A percentile compares a stretch with the other conserved stretches of the same genome.
Conservation (phyloP, 2,113 vertebrate genomes). For the Panthera leo region DNA sequence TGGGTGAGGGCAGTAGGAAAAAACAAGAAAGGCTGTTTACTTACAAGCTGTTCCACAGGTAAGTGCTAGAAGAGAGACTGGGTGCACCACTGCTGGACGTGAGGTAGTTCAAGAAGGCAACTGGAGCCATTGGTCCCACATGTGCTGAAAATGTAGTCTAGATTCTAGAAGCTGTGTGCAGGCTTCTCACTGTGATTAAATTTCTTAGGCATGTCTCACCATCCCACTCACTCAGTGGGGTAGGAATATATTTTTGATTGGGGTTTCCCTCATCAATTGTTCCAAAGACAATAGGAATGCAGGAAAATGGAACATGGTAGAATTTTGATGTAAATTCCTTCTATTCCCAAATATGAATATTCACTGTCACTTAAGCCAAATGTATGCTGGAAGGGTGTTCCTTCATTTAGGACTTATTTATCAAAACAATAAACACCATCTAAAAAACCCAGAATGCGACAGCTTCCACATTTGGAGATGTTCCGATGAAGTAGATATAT, state of each 20-base stretch:
- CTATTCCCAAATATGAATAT: neutral
- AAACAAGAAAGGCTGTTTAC: neutral
- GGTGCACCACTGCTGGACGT: neutral
- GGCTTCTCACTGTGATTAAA: neutral
- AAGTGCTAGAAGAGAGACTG: neutral
- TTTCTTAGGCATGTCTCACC: neutral
- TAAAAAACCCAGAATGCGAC: neutral
- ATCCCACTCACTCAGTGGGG: neutral
- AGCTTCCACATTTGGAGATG: neutral
- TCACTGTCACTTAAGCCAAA: neutral
- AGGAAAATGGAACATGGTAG: neutral
- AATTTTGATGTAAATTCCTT: neutral
- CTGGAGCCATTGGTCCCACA: neutral
- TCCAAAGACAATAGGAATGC: neutral
- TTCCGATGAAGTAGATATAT: neutral
- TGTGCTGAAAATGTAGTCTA: neutral
- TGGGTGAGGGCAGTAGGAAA: neutral
- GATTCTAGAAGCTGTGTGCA: neutral
- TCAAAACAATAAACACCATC: neutral
- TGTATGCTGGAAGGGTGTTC: neutral
- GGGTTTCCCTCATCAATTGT: neutral
- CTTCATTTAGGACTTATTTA: neutral
- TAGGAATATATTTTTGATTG: neutral
- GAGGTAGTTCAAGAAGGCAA: neutral
- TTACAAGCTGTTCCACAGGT: neutral